Evolutionary conservation across 2,797 vertebrate genomes (phyloP), one percentile per base, ranked within the genome.

Genomic region (Prunella strophiata): DNA sequence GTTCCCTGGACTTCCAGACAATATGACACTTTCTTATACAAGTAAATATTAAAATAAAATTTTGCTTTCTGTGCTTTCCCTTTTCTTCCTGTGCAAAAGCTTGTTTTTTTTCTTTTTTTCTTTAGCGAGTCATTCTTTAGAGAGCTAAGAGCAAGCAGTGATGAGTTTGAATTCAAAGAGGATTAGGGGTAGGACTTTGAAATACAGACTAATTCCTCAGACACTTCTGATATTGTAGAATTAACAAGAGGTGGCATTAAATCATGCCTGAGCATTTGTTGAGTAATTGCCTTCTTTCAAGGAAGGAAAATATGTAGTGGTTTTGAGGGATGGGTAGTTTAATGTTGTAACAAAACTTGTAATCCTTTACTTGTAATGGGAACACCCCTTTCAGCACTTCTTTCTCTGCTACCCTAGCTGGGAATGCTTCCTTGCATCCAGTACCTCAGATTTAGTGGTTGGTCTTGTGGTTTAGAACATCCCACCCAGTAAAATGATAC

Each of bases 161-260:
- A 77, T 74, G 68, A 67, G 57, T 59, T 91, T 85, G 34, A 75
- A 87, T 91, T 87, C 66, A 65, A 52, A 86, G 61, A 77, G 43
- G 65, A 93, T 93, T 93, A 96, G n/a, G n/a, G 65, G 51, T 40
- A 67, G 50, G 42, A 43, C 50, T 92, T 91, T 85, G 63, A 89
- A 93, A 96, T 87, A 57, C 57, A 63, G 84, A n/a, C 61, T 93
- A 91, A 91, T 94, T 94, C 57, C 79, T 76, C 47, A 88, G 77
- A 91, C 67, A 29, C 61, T 92, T 83, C 30, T 77, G 50, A 77
- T 95, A 90, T 13, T 85, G 77, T 93, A 82, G 68, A 87, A 91
- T 77, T 95, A 94, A 80, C 58, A 47, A 71, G 89, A 89, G 51
- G 27, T 89, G 89, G 52, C 86, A 68, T 95, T 89, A 89, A 89